Evolutionary conservation across 2,113 vertebrate genomes (phyloP), one percentile per base, ranked within the genome.

Genomic region (Cyrtonyx montezumae): DNA sequence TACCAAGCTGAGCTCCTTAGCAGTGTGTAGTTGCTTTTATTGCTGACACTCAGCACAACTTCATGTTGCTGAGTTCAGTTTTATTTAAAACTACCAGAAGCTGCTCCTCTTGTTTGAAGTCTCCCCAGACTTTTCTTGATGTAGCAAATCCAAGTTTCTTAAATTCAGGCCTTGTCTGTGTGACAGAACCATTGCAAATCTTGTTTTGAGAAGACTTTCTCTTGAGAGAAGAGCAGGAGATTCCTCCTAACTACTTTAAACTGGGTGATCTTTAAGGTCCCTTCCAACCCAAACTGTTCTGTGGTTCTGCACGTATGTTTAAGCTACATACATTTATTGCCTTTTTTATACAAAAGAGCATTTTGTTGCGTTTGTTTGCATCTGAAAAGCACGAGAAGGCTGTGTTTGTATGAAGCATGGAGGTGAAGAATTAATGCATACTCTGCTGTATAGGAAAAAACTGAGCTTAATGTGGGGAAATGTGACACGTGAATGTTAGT

Each of bases 401-500:
- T 53, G 59, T 12, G 3, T 4, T 70, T 75, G 6, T 1, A 0
- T 76, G 4, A 4, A 11, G 2, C 75, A 6, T 59, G 51, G 74
- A 56, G 8, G 19, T 49, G 71, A 77, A 75, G 23, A 26, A 69
- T 46, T 28, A 36, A 80, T 70, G 2, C 32, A 11, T 79, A 30
- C 15, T 67, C 17, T 49, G 2, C 23, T 56, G 9, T 48, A 59
- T 18, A 59, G 68, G 55, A 55, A 22, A 62, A 67, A 77, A 18
- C 46, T 11, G n/a, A 59, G 22, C 61, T n/a, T 87, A 11, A 30
- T 49, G 20, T 63, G n/a, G 8, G 22, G 23, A 34, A 78, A 28
- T 70, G 32, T 78, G 46, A 68, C 3, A 6, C 3, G 8, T 40
- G 22, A 71, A 30, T 0, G 1, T 69, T n/a, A n/a, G n/a, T n/a